Evolutionary conservation across 1,140 invertebrate genomes (phyloP).

Genomic region (Bathynomus jamesi): DNA sequence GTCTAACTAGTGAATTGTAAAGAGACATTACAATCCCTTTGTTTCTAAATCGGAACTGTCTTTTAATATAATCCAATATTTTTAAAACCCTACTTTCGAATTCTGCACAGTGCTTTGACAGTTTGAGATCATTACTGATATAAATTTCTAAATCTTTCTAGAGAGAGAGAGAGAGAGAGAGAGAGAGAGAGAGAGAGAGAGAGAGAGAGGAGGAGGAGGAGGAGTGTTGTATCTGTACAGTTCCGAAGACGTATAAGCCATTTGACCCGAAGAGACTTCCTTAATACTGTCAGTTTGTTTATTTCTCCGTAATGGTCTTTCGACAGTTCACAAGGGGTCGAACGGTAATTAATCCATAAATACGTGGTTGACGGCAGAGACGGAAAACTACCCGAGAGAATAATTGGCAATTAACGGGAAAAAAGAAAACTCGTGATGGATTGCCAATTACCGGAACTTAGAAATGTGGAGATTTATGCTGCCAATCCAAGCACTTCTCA

Average conservation of each 20-base stretch:
- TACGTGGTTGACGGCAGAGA: conserved; percentile 23
- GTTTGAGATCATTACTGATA: too few relatives aligned
- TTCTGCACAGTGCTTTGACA: too few relatives aligned
- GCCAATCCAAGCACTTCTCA: conserved; percentile 13
- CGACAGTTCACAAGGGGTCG: conserved; percentile 21
- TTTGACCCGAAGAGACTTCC: background rate
- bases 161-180: background rate
- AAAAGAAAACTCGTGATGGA: conserved; percentile 31
- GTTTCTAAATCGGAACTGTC: too few relatives aligned
- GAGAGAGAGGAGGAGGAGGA: background rate
- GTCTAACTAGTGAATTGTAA: too few relatives aligned
- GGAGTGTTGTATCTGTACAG: background rate
- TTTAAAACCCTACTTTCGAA: too few relatives aligned
- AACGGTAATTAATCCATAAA: conserved; percentile 31
- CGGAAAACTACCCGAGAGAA: conserved; percentile 31
- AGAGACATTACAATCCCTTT: too few relatives aligned
- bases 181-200: background rate
- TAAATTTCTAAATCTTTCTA: too few relatives aligned
- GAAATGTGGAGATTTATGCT: conserved; percentile 29
- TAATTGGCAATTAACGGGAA: conserved; percentile 30
- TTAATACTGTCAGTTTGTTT: background rate
- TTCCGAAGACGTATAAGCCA: background rate
- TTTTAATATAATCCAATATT: too few relatives aligned
- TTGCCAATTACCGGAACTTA: conserved; percentile 31
- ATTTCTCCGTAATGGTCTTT: background rate